Conservation (phyloP, 2,113 vertebrate genomes). For the Zootoca vivipara region DNA sequence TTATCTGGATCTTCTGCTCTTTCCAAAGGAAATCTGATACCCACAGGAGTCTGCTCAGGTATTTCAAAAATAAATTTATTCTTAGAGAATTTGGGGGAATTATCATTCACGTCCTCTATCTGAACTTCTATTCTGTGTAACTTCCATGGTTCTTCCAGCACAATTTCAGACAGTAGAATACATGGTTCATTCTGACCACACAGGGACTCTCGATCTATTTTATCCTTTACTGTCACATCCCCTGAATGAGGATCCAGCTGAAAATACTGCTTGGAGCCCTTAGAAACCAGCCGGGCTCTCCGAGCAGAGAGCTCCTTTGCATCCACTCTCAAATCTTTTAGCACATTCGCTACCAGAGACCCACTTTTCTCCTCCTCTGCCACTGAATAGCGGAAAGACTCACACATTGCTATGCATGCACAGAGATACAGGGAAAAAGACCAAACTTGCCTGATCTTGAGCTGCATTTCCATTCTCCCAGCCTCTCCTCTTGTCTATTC, state of each 20-base stretch:
- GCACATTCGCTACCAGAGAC: constrained; percentile 66
- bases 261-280: constrained; percentile 63
- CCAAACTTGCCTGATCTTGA: constrained; percentile 42
- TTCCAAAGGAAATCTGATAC: constrained; percentile 57
- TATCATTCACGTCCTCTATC: constrained; percentile 69
- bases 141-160: constrained; percentile 69
- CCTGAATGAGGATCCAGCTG: constrained; percentile 68
- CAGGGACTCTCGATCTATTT: constrained; percentile 64
- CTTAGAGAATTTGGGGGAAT: constrained; percentile 53
- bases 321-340: constrained; percentile 66
- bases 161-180: constrained; percentile 59
- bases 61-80: constrained; percentile 66
- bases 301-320: constrained; percentile 29
- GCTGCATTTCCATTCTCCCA: not conserved
- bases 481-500: not conserved
- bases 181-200: constrained; percentile 73
- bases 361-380: no score
- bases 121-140: constrained; percentile 60
- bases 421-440: constrained; percentile 46
- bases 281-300: constrained; percentile 42
- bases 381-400: not conserved
- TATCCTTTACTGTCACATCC: constrained; percentile 69
- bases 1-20: constrained; percentile 7
- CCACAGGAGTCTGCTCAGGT: constrained; percentile 30
- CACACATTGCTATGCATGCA: constrained; percentile 15